phyloP scores from a whole-genome alignment of 2,888 invertebrate species.

The Lymantria dispar region DNA sequence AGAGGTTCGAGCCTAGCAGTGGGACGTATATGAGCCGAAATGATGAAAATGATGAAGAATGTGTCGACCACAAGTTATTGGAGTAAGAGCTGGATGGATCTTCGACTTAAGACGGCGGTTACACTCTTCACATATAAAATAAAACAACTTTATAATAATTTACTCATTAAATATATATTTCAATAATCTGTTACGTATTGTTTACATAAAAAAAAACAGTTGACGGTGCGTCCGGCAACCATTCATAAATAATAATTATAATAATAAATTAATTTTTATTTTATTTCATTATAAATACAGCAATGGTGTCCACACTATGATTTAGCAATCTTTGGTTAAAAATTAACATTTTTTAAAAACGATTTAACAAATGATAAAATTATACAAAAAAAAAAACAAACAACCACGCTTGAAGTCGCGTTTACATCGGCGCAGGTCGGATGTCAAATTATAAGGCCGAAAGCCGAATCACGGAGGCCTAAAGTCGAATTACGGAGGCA shows the following conservation, averaged over 20 bases:
- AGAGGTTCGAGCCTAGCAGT: too few relatives aligned
- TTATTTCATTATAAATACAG: constrained; percentile 49
- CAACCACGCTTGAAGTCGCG: constrained; percentile 44
- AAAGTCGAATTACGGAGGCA: constrained; percentile 1
- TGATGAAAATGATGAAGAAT: too few relatives aligned
- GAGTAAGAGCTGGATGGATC: too few relatives aligned
- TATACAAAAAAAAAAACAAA: constrained; percentile 44
- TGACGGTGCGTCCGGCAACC: constrained; percentile 18
- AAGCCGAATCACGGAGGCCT: constrained; percentile 18
- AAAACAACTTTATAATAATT: constrained; percentile 48
- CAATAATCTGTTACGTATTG: constrained; percentile 69
- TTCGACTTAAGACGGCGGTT: too few relatives aligned
- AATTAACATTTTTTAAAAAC: constrained; percentile 59
- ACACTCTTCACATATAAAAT: constrained; percentile 10
- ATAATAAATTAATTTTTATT: constrained; percentile 45
- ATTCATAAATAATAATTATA: constrained; percentile 39
- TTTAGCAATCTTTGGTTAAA: constrained; percentile 67
- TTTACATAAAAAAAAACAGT: constrained; percentile 45
- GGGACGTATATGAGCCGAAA: too few relatives aligned
- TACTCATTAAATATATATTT: constrained; percentile 74
- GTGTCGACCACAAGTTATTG: too few relatives aligned
- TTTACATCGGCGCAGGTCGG: constrained; percentile 17
- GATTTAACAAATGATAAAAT: constrained; percentile 54
- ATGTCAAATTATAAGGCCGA: too few relatives aligned
- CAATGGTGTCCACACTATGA: constrained; percentile 38